Evolutionary conservation across 1,140 invertebrate genomes (phyloP), one percentile per base, ranked within the genome.

Genomic region (Drosophila mayri): DNA sequence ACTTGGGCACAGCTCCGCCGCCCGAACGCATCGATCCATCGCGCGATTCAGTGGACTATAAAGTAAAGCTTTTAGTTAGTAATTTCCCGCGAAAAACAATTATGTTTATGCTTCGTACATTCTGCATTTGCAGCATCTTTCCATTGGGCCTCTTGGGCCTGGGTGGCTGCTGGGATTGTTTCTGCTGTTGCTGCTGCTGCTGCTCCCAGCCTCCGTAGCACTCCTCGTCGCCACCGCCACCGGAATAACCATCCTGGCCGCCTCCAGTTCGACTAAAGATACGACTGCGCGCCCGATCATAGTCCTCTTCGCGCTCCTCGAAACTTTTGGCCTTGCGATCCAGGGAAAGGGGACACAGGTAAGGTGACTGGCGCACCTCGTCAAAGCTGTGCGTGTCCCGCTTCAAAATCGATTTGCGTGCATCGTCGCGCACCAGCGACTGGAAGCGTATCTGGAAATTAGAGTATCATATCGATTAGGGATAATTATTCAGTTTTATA

Each of bases 221-320:
- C 4, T 88, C 84, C 22, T 87, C 83, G 0, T 83, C 80, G 11
- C 60, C 71, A 32, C 40, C 72, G 12, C 47, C 72, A 7, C 47
- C 61, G 22, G 72, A 74, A 49, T 91, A 90, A 18, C 80, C 76
- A 16, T 91, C 90, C 38, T 91, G 93, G 67, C 72, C 61, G 8
- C 70, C 28, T 8, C 72, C 35, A 32, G 79, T 79, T 59, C 96
- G 96, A 76, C 81, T 92, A 85, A 98, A 98, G 93, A 98, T 98
- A 92, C 97, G 94, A 75, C 95, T 94, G 40, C 96, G 94, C 28
- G 95, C 96, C 82, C 96, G 95, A 83, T 97, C 96, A 92, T 98
- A 98, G 74, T 98, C 97, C 81, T 96, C 96, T 90, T 98, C 97
- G 28, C 98, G 93, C 92, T 98, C 97, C 92, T 98, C 97, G 85